These are phyloP conservation scores for Drosophila conformis DNA, from an alignment of 2,888 invertebrate species.

Conservation along the genomic window DNA sequence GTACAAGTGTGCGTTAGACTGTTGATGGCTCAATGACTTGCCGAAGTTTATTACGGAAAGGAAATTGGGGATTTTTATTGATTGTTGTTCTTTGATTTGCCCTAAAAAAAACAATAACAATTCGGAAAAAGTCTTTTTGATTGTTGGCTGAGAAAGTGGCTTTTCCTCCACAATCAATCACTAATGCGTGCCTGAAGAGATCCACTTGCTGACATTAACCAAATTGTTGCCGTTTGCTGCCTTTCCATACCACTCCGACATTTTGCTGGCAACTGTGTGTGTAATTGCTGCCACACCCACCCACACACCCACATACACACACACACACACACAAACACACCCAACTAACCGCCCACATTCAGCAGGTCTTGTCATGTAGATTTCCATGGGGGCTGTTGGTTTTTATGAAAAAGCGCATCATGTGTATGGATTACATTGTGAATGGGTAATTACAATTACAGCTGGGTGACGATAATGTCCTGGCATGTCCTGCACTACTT, in stretches of 20 bases:
- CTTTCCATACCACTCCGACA: slow-evolving; percentile 19
- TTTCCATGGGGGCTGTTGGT: slow-evolving; percentile 24
- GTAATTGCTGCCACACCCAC: slow-evolving; percentile 27
- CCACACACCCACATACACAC: neutral
- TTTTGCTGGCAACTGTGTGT: slow-evolving; percentile 14
- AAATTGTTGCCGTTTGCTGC: slow-evolving; percentile 21
- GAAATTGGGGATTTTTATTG: slow-evolving; percentile 35
- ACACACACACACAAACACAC: neutral
- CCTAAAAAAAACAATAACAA: neutral
- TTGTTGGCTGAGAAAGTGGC: slow-evolving; percentile 5
- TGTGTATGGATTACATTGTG: slow-evolving; percentile 4
- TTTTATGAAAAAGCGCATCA: slow-evolving; percentile 28
- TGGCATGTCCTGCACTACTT: slow-evolving; percentile 32
- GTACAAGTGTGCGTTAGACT: neutral
- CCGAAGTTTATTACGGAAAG: slow-evolving; percentile 33
- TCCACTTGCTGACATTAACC: slow-evolving; percentile 16
- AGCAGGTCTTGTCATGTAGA: slow-evolving; percentile 6
- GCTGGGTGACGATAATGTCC: slow-evolving; percentile 41
- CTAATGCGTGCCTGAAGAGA: slow-evolving; percentile 11
- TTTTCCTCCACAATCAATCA: slow-evolving; percentile 44
- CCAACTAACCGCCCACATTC: slow-evolving; percentile 5
- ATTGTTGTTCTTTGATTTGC: slow-evolving; percentile 39
- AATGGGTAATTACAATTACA: slow-evolving; percentile 39
- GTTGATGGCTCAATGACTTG: slow-evolving; percentile 17
- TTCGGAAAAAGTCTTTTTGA: slow-evolving; percentile 2